phyloP scores from a whole-genome alignment of 2,888 invertebrate species.

The Eilema griseolum region DNA sequence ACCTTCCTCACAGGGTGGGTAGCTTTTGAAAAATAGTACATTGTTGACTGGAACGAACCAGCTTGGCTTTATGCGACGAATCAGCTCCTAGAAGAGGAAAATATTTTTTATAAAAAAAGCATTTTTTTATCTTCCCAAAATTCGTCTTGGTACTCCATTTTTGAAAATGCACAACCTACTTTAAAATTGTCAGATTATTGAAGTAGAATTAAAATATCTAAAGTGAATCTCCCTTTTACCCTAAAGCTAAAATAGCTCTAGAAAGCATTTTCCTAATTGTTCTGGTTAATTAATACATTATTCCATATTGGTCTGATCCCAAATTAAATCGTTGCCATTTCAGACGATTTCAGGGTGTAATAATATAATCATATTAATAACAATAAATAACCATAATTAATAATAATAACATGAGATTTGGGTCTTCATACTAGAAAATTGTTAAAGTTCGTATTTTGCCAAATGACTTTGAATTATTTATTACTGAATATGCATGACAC shows the following conservation, averaged over 20 bases:
- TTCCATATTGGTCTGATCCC: neutral
- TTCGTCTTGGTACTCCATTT: neutral
- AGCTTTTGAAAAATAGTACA: slow-evolving; percentile 64
- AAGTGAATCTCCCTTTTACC: too few relatives aligned
- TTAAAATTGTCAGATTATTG: neutral
- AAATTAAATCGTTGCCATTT: neutral
- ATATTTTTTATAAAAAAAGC: neutral
- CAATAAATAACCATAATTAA: too few relatives aligned
- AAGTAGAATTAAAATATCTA: neutral
- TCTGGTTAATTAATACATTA: too few relatives aligned
- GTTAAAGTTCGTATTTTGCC: neutral
- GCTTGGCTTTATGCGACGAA: slow-evolving; percentile 57
- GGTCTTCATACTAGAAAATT: neutral
- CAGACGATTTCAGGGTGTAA: neutral
- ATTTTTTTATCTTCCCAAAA: neutral
- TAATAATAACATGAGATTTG: neutral
- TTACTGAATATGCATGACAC: neutral
- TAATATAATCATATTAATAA: neutral
- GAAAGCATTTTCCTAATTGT: too few relatives aligned
- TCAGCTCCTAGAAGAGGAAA: slow-evolving; percentile 59
- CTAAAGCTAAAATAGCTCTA: too few relatives aligned
- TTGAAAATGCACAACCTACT: neutral
- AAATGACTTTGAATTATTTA: neutral
- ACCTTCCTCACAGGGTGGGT: slow-evolving; percentile 71
- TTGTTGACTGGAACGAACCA: slow-evolving; percentile 74